Base-by-base conservation (phyloP, 2,113 vertebrate species). In the Onychostruthus taczanowskii region DNA sequence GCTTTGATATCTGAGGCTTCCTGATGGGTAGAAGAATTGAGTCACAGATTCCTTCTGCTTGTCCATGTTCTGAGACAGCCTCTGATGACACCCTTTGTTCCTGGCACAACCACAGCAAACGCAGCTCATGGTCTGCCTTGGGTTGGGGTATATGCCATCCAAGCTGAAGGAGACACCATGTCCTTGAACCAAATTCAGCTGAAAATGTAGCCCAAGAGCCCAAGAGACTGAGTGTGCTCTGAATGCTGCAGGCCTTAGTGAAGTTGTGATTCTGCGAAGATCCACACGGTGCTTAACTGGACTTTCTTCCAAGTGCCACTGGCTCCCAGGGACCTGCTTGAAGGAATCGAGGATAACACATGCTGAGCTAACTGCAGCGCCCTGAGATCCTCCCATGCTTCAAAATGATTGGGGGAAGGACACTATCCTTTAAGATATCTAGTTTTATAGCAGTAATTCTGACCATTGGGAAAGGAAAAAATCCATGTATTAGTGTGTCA, bases 1-100 rank as follows among this genome's bases (percentile, higher is more conserved):
- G 41, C 90, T 90, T 92, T 95, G 80, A 76, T 93, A 72, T 76
- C 62, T 84, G 62, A 58, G 66, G n/a, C 73, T 93, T 77, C 66
- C 73, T 73, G 53, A 44, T 75, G n/a, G 80, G 69, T 53, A 76
- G 39, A 87, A 64, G 82, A 72, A 41, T 87, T 87, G 76, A 39
- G 16, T 90, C 69, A 49, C 69, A 75, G 16, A 64, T 62, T 39
- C 68, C 52, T 93, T 75, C 76, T 92, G 72, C 44, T 82, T 56
- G 39, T 22, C 64, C 4, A 0, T 37, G 35, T 55, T 94, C 79
- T 52, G 79, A 80, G 50, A 44, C 11, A 41, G 41, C 52, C 28
- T 88, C 47, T 26, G 41, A 44, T 26, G 16, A 31, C 8, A 68
- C 28, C 52, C 44, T 88, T 83, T 74, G 26, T 33, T 10, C 68